phyloP scores from a whole-genome alignment of 2,888 invertebrate species.

The Rhingia campestris region DNA sequence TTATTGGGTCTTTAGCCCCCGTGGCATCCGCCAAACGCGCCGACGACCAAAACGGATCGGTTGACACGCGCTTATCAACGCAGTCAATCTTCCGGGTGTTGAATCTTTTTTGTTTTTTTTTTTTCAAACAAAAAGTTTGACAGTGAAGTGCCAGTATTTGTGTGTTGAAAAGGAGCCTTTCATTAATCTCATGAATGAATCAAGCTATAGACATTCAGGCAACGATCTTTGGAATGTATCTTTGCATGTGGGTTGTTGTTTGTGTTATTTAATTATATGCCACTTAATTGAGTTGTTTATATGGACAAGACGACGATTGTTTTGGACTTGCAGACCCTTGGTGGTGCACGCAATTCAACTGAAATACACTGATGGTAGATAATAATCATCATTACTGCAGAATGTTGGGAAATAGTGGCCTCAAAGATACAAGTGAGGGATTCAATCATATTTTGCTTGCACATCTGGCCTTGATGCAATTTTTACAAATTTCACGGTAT shows the following conservation, averaged over 20 bases:
- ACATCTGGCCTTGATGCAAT: conserved; percentile 26
- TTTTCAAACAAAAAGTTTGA: conserved; percentile 14
- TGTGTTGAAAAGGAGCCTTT: conserved; percentile 38
- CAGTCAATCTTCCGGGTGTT: conserved; percentile 66
- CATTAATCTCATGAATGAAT: conserved; percentile 62
- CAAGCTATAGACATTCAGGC: conserved; percentile 33
- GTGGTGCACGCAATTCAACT: conserved; percentile 28
- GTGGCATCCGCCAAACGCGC: conserved; percentile 58
- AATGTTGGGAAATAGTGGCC: conserved; percentile 25
- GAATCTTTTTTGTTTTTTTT: conserved; percentile 40
- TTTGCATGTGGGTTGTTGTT: not conserved
- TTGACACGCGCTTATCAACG: conserved; percentile 65
- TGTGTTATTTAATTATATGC: conserved; percentile 9
- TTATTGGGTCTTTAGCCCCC: conserved; percentile 28
- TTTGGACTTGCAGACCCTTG: not conserved
- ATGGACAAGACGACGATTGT: conserved; percentile 54
- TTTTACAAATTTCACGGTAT: conserved; percentile 30
- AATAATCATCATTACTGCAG: conserved; percentile 36
- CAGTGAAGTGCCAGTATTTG: conserved; percentile 18
- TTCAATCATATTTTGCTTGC: conserved; percentile 20
- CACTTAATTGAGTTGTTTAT: conserved; percentile 58
- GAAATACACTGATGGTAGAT: conserved; percentile 33
- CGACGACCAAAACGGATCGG: conserved; percentile 54
- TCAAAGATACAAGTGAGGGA: not conserved
- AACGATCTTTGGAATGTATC: conserved; percentile 19